Conservation (phyloP, 2,797 vertebrate genomes). For the Erpetoichthys calabaricus region DNA sequence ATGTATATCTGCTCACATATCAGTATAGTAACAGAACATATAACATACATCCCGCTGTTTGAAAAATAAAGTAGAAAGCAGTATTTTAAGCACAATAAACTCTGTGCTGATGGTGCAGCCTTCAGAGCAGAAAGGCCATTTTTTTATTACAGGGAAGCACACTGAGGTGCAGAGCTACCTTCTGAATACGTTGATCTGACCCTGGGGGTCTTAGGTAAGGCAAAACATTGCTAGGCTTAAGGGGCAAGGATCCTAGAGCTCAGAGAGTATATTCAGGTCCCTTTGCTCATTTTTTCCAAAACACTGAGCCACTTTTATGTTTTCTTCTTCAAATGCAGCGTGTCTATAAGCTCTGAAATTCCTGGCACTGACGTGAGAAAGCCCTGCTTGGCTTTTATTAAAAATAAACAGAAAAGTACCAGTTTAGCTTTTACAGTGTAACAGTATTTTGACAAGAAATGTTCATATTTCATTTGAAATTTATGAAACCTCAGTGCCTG, state of each 20-base stretch:
- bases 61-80: too few relatives aligned
- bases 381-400: conserved; percentile 30
- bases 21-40: too few relatives aligned
- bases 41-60: too few relatives aligned
- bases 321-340: conserved; percentile 9
- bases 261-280: conserved; percentile 6
- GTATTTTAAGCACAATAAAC: too few relatives aligned
- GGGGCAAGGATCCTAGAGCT: neutral
- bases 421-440: conserved; percentile 42
- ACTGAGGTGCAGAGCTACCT: conserved; percentile 6
- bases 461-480: conserved; percentile 62
- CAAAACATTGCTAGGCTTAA: conserved; percentile 15
- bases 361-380: conserved; percentile 11
- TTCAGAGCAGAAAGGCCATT: too few relatives aligned
- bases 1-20: too few relatives aligned
- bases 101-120: too few relatives aligned
- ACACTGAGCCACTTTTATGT: conserved; percentile 20
- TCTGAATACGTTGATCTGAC: neutral
- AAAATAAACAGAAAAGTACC: conserved; percentile 41
- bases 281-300: conserved; percentile 9
- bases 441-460: conserved; percentile 60
- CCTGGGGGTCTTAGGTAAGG: conserved; percentile 17
- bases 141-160: too few relatives aligned
- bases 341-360: neutral
- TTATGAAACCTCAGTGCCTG: conserved; percentile 52